Evolutionary conservation across 2,797 vertebrate genomes (phyloP).

Genomic region (Chloroceryle inda): DNA sequence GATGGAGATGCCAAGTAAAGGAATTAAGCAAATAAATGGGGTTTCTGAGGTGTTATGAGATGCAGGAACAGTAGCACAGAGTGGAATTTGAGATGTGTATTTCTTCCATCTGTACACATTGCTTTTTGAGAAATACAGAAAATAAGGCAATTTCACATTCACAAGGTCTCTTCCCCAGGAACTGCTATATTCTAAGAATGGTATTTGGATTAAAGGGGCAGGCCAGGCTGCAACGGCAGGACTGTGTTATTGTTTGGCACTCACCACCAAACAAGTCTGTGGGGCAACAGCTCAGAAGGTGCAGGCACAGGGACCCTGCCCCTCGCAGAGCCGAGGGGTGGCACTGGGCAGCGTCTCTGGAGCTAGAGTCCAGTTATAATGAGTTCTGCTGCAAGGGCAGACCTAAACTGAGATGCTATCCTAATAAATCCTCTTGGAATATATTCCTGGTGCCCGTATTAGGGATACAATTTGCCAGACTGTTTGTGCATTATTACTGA

Average conservation of each 20-base stretch:
- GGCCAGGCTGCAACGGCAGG: background rate
- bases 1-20: background rate
- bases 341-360: background rate
- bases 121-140: background rate
- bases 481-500: background rate
- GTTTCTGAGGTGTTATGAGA: background rate
- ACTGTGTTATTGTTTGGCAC: background rate
- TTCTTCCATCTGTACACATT: background rate
- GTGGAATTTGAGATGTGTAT: background rate
- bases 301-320: rapidly evolving
- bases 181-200: background rate
- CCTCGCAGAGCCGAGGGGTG: background rate
- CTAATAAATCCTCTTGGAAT: background rate
- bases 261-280: background rate
- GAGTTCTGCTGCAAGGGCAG: background rate
- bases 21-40: background rate
- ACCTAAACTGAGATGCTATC: background rate
- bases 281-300: background rate
- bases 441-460: background rate
- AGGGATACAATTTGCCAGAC: background rate
- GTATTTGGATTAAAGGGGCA: background rate
- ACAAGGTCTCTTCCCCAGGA: background rate
- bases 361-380: rapidly evolving
- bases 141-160: background rate
- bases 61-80: background rate